Evolutionary conservation across 2,113 vertebrate species (phyloP).

Genomic region (Pimephales promelas): DNA sequence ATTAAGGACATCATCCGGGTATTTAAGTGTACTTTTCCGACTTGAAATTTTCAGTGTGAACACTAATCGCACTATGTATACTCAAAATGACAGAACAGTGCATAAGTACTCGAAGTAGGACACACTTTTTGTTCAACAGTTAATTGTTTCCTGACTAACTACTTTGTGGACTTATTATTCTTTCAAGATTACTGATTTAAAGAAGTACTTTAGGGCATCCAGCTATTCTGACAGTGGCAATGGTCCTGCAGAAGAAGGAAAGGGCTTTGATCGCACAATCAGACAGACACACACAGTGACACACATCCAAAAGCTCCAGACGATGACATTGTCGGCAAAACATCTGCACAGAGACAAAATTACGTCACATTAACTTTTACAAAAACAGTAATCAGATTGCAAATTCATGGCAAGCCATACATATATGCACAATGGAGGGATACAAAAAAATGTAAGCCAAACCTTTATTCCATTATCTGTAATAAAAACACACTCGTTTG

Average conservation of each 20-base stretch:
- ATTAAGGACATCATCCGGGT: too few species aligned
- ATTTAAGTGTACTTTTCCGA: too few species aligned
- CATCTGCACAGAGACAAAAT: slow-evolving; percentile 66
- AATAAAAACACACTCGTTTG: slow-evolving; percentile 75
- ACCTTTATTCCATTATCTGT: slow-evolving; percentile 80
- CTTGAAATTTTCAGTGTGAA: too few species aligned
- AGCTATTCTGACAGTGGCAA: slow-evolving; percentile 69
- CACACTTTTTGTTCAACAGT: too few species aligned
- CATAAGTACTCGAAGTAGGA: too few species aligned
- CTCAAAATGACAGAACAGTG: too few species aligned
- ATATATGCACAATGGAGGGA: background rate
- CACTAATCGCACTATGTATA: too few species aligned
- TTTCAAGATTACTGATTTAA: background rate
- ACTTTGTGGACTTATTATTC: background rate
- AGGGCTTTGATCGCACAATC: slow-evolving; percentile 71
- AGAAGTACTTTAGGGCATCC: slow-evolving; percentile 78
- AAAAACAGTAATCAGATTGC: background rate
- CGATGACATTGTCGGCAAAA: slow-evolving; percentile 72
- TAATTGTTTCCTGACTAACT: too few species aligned
- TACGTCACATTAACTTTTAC: background rate
- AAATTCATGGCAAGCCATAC: background rate
- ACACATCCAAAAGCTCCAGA: slow-evolving; percentile 77
- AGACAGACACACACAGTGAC: slow-evolving; percentile 75
- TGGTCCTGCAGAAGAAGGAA: slow-evolving; percentile 73
- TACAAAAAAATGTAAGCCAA: background rate